These are phyloP conservation scores for Uropsilus gracilis DNA, from an alignment of 2,113 vertebrate genomes.

Conservation along the genomic window DNA sequence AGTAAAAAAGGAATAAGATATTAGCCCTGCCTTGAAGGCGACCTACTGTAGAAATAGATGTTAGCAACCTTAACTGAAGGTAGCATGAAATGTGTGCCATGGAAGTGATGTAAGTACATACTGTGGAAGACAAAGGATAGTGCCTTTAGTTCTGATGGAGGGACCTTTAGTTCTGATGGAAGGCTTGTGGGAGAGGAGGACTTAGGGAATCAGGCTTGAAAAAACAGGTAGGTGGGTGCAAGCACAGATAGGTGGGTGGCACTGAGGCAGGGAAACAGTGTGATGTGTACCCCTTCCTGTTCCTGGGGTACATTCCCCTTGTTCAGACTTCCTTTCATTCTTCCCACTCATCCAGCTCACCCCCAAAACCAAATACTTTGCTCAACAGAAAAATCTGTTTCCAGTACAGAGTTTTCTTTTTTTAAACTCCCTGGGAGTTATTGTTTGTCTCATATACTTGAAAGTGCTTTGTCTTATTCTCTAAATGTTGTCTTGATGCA, in stretches of 20 bases:
- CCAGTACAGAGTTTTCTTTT: not conserved
- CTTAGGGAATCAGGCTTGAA: not conserved
- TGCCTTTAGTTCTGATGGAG: not conserved
- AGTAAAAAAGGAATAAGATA: not conserved
- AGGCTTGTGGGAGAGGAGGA: not conserved
- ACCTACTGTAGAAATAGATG: not conserved
- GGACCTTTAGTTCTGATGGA: too few species aligned
- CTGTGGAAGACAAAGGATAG: not conserved
- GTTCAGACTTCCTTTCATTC: not conserved
- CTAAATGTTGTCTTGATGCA: not conserved
- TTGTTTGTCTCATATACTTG: not conserved
- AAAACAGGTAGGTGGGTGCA: not conserved
- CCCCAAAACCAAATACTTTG: not conserved
- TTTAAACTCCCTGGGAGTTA: not conserved
- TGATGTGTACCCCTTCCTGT: not conserved
- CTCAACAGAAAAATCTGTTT: not conserved
- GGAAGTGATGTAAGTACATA: not conserved
- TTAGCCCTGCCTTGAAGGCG: not conserved
- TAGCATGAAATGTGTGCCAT: not conserved
- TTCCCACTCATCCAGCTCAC: not conserved
- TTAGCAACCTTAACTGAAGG: not conserved
- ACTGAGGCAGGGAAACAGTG: not conserved
- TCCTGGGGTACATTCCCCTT: not conserved
- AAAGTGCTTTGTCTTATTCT: slow-evolving; percentile 5
- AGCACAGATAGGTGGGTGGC: not conserved